Percentiles rank a stretch among this genome's conserved stretches.
Evolutionary conservation across 2,797 vertebrate species (phyloP).

Genomic region (Parotocinclus haroldoi): DNA sequence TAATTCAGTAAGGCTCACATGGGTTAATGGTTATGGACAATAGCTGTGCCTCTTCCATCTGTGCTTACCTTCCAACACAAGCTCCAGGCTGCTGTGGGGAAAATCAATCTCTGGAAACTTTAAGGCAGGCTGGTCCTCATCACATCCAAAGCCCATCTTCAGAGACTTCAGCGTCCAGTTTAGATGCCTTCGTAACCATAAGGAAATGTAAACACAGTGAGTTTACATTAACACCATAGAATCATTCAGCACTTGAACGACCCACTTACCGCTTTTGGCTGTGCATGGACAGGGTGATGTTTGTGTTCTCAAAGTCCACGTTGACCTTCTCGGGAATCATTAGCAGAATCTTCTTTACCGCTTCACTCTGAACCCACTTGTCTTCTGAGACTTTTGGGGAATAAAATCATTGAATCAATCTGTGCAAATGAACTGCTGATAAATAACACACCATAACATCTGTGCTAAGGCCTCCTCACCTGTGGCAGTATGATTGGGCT

Average conservation of each 20-base stretch:
- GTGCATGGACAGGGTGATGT: slow-evolving; percentile 90
- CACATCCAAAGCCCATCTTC: slow-evolving; percentile 78
- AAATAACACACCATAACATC: no score
- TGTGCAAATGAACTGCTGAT: no score
- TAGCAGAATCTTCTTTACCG: slow-evolving; percentile 63
- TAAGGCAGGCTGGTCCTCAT: slow-evolving; percentile 82
- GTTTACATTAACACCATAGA: no score
- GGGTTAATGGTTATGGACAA: no score
- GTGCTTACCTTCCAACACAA: slow-evolving; percentile 82
- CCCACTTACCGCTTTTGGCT: slow-evolving; percentile 88
- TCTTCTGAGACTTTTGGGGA: slow-evolving; percentile 32
- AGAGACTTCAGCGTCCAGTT: slow-evolving; percentile 94
- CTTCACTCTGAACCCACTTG: slow-evolving; percentile 57
- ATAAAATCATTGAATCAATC: background rate
- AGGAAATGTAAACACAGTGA: background rate
- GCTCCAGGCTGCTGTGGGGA: slow-evolving; percentile 86
- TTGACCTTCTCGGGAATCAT: slow-evolving; percentile 80
- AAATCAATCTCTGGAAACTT: slow-evolving; percentile 81
- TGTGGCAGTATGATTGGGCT: slow-evolving; percentile 44
- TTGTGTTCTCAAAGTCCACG: slow-evolving; percentile 89
- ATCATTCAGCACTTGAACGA: background rate
- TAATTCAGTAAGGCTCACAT: no score
- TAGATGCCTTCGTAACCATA: slow-evolving; percentile 75
- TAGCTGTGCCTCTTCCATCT: background rate
- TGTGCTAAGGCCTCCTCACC: background rate